Percentiles rank a stretch among this genome's conserved stretches.
phyloP scores from a whole-genome alignment of 2,888 invertebrate genomes.

The Schizotus pectinicornis region DNA sequence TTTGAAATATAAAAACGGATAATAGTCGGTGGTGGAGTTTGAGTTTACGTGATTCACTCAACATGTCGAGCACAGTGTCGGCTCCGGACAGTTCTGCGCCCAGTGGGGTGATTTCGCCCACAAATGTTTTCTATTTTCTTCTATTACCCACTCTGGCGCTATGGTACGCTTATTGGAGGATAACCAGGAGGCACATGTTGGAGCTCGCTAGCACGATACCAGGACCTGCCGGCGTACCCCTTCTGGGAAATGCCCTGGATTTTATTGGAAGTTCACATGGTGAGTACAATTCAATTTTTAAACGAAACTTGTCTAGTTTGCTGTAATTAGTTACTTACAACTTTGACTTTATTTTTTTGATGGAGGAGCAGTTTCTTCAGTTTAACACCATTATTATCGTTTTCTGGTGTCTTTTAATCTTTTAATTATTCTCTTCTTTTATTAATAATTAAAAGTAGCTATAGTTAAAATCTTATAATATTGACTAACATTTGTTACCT shows the following conservation, averaged over 20 bases:
- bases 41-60: constrained; percentile 1
- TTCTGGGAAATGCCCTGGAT: constrained; percentile 78
- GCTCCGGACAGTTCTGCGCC: constrained; percentile 49
- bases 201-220: constrained; percentile 75
- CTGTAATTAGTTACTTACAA: no score
- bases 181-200: constrained; percentile 73
- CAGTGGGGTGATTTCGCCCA: constrained; percentile 61
- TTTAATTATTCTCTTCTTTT: no score
- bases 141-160: constrained; percentile 71
- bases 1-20: no score
- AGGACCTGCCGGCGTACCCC: constrained; percentile 74
- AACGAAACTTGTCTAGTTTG: neutral
- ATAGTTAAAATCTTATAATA: no score
- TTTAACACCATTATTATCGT: no score
- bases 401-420: no score
- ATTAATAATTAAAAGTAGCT: no score
- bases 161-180: constrained; percentile 77
- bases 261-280: constrained; percentile 76
- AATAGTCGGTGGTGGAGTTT: no score
- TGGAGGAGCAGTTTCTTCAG: no score
- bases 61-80: constrained; percentile 44
- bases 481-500: no score
- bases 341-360: no score
- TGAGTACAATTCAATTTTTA: constrained; percentile 54
- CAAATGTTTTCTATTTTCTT: constrained; percentile 73